phyloP scores from a whole-genome alignment of 1,140 invertebrate genomes.

The Drosophila erecta region DNA sequence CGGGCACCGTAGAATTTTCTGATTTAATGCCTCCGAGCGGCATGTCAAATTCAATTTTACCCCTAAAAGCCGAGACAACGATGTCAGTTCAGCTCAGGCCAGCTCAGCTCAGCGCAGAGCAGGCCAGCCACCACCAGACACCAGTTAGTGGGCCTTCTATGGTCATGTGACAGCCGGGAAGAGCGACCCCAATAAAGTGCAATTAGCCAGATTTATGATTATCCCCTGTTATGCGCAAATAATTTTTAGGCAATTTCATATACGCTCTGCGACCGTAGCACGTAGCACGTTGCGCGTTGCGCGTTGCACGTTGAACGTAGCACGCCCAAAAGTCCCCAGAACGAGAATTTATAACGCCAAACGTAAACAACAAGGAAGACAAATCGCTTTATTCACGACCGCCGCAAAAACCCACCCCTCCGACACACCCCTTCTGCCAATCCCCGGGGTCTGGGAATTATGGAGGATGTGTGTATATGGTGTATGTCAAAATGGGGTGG shows the following conservation, averaged over 20 bases:
- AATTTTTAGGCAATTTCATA: slow-evolving; percentile 81
- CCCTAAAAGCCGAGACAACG: slow-evolving; percentile 57
- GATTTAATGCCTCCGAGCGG: slow-evolving; percentile 73
- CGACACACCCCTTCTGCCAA: slow-evolving; percentile 51
- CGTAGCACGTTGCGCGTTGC: slow-evolving; percentile 18
- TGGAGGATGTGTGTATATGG: slow-evolving; percentile 22
- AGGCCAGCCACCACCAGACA: slow-evolving; percentile 34
- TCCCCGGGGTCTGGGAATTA: slow-evolving; percentile 16
- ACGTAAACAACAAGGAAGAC: slow-evolving; percentile 80
- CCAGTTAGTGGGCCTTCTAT: slow-evolving; percentile 28
- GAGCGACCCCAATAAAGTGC: slow-evolving; percentile 79
- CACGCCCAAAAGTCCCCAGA: slow-evolving; percentile 55
- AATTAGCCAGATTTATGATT: slow-evolving; percentile 85
- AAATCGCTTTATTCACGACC: slow-evolving; percentile 79
- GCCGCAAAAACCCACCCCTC: slow-evolving; percentile 70
- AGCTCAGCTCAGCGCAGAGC: neutral
- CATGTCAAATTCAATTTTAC: slow-evolving; percentile 81
- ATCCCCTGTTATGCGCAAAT: slow-evolving; percentile 84
- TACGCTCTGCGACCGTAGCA: slow-evolving; percentile 46
- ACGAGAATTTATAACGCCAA: slow-evolving; percentile 80
- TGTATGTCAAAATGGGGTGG: slow-evolving; percentile 32
- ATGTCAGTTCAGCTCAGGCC: slow-evolving; percentile 1
- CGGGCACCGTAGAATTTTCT: slow-evolving; percentile 43
- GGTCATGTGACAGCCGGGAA: slow-evolving; percentile 22
- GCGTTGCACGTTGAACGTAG: no score